These are phyloP conservation scores for Carcharodon carcharias DNA, from an alignment of 2,797 vertebrate genomes.

Conservation along the genomic window DNA sequence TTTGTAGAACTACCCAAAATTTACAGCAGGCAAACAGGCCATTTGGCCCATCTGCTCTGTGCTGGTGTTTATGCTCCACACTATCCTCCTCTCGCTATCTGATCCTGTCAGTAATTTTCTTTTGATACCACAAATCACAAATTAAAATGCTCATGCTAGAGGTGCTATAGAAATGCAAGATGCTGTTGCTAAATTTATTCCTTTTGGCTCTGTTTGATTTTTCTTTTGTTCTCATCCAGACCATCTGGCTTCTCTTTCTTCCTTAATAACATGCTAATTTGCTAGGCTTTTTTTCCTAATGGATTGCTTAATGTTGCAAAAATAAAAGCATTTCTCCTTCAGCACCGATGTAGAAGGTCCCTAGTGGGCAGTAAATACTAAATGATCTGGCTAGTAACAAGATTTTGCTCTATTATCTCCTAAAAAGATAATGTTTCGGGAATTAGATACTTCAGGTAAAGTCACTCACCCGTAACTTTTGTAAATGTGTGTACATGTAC, in stretches of 20 bases:
- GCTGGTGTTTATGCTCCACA: neutral
- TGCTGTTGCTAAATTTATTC: neutral
- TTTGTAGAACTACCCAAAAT: neutral
- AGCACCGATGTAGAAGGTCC: neutral
- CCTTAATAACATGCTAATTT: neutral
- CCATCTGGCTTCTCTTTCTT: neutral
- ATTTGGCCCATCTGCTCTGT: neutral
- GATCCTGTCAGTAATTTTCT: neutral
- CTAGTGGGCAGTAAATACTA: neutral
- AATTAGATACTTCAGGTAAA: neutral
- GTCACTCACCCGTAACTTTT: neutral
- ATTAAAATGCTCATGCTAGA: neutral
- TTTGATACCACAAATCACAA: neutral
- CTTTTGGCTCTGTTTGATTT: neutral
- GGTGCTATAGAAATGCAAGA: neutral
- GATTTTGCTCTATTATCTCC: neutral
- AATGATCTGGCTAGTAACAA: conserved; percentile 11
- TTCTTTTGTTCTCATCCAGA: neutral
- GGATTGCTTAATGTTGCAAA: neutral
- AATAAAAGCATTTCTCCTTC: conserved; percentile 9
- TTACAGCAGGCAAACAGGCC: neutral
- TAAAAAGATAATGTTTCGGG: neutral
- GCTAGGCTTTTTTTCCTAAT: neutral
- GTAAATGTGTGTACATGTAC: neutral
- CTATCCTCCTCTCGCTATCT: neutral